phyloP scores from a whole-genome alignment of 2,888 invertebrate genomes.

The Timema podura region DNA sequence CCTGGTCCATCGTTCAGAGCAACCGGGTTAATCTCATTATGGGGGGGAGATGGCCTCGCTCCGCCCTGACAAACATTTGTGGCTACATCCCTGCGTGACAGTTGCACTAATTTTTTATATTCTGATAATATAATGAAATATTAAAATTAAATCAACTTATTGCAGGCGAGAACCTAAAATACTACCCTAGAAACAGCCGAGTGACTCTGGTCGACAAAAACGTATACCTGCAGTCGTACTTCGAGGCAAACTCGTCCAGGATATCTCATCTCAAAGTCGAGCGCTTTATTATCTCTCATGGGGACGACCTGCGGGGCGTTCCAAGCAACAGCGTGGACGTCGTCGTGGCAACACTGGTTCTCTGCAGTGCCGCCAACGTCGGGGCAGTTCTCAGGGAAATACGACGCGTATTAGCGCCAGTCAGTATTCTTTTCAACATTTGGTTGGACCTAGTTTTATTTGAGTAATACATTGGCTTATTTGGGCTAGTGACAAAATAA shows the following conservation, averaged over 20 bases:
- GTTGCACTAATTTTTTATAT: too few species aligned
- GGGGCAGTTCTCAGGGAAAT: slow-evolving; percentile 12
- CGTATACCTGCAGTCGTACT: slow-evolving; percentile 7
- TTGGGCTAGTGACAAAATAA: too few species aligned
- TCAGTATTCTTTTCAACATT: background rate
- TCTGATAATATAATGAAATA: too few species aligned
- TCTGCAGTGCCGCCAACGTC: background rate
- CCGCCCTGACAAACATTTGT: too few species aligned
- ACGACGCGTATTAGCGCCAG: slow-evolving; percentile 9
- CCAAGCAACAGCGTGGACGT: slow-evolving; percentile 13
- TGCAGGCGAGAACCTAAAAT: slow-evolving; percentile 19
- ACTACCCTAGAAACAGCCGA: slow-evolving; percentile 15
- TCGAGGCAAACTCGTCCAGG: background rate
- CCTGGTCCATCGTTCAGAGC: too few species aligned
- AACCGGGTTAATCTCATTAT: too few species aligned
- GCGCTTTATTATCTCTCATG: background rate
- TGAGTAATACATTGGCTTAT: too few species aligned
- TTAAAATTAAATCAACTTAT: too few species aligned
- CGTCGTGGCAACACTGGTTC: slow-evolving; percentile 8
- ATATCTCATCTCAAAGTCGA: slow-evolving; percentile 8
- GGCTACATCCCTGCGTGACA: too few species aligned
- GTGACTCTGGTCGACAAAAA: slow-evolving; percentile 12
- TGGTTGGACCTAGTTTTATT: too few species aligned
- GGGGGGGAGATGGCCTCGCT: too few species aligned
- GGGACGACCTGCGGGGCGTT: background rate